phyloP scores from a whole-genome alignment of 2,888 invertebrate genomes.

The Drosophila percnosoma region DNA sequence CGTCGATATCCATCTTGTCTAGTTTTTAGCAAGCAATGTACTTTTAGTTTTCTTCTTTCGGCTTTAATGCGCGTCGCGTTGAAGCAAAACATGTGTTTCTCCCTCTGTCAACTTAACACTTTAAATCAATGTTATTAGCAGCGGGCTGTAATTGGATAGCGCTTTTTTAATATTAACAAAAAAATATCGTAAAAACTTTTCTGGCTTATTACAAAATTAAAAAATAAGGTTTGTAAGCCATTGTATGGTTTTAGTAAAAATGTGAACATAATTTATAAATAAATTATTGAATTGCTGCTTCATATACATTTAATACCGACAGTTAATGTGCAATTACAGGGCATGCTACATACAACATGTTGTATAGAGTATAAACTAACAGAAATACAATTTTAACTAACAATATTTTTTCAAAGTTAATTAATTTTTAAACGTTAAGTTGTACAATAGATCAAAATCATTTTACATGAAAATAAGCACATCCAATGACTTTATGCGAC shows the following conservation, averaged over 20 bases:
- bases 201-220: not conserved
- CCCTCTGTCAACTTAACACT: not conserved
- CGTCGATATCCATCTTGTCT: slow-evolving; percentile 82
- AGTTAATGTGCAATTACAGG: not conserved
- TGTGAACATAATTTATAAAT: not conserved
- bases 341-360: not conserved
- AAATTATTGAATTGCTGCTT: not conserved
- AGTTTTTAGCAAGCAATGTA: not conserved
- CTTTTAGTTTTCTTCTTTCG: not conserved
- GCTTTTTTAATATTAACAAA: not conserved
- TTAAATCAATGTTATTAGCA: not conserved
- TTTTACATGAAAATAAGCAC: not conserved
- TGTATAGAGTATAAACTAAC: not conserved
- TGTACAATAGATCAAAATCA: not conserved
- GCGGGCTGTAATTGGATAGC: not conserved
- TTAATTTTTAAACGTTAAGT: not conserved
- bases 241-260: not conserved
- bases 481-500: not conserved
- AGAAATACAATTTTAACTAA: not conserved
- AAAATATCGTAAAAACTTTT: not conserved
- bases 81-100: slow-evolving; percentile 30
- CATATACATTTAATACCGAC: not conserved
- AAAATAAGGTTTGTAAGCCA: not conserved
- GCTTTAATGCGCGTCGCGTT: slow-evolving; percentile 5
- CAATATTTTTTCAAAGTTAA: not conserved